Evolutionary conservation across 1,140 invertebrate species (phyloP), one percentile per base, ranked within the genome.

Genomic region (Amphibalanus amphitrite): DNA sequence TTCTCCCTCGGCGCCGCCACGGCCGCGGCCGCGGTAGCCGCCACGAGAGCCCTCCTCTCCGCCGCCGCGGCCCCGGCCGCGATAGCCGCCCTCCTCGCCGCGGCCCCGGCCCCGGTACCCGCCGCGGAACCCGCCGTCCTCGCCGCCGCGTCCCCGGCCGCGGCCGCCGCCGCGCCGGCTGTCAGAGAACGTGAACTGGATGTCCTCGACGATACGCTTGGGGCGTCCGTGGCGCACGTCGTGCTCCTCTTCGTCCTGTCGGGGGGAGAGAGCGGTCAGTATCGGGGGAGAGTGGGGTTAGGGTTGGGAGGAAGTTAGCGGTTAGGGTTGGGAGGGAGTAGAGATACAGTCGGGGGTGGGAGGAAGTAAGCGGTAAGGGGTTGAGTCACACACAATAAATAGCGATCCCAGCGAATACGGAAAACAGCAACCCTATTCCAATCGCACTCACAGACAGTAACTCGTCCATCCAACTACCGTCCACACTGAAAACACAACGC

Each of bases 141-240:
- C 83, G 26, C 85, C 82, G 6, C 85, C 82, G 30, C 87, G 84
- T 40, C 78, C 76, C 47, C 82, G 72, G 28, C 78, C 75, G 71
- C 78, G 76, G 38, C 80, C 81, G 15, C 83, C 83, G 59, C 86
- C 83, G 69, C 86, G 87, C 77, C 90, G 86, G 74, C 71, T 72
- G 64, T 89, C 85, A 23, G 85, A 87, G 78, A 93, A 91, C 77
- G 87, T 87, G 81, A 94, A 95, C 76, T 91, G 90, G 77, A 94
- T 91, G 78, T 94, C 90, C 76, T 94, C 94, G 75, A 91, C 90
- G 73, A 93, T 82, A 29, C 93, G 83, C 78, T 93, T 92, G 80
- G 91, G 90, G 68, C 91, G 86, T 47, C 91, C 91, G 75, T 92
- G 90, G 74, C 89, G 90, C 80, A 90, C 92, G 77, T 92, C 90